Evolutionary conservation across 1,140 invertebrate genomes (phyloP), one percentile per base, ranked within the genome.

Genomic region (Drosophila santomea): DNA sequence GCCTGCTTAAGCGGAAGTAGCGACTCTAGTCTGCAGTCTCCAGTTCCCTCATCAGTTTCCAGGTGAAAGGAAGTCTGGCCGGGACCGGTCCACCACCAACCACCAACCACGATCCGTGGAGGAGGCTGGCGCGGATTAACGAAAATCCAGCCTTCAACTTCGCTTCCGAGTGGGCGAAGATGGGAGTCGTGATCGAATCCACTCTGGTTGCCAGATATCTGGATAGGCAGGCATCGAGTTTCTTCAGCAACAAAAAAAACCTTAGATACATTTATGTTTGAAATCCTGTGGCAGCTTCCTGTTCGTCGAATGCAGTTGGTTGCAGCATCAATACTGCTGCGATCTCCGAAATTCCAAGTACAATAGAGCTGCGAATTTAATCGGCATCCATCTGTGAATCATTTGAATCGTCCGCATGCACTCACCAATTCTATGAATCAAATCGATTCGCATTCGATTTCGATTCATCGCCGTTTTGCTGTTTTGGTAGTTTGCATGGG

Each of bases 401-500:
- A 3, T 38, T 17, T 14, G 5, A 15, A 20, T 20, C 20, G 0
- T 51, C 5, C 7, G 15, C 36, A n/a, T 36, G 11, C 5, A 8
- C 17, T 36, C 6, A 14, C 12, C 20, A 39, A 38, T 45, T 54
- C 11, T 8, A 20, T 61, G 15, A 52, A 52, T 52, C 32, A 36
- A 52, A 36, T 60, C 11, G 54, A 15, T 60, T 60, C 35, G 14
- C 23, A 60, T 54, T 47, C 39, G 38, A 41, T 52, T 72, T 51
- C 51, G 4, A 66, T 47, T 59, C 47, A 67, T 45, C 8, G 39
- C 23, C 20, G 28, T 50, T 51, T 56, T 48, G n/a, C 51, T 84
- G 7, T 45, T 51, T 56, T 48, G n/a, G 48, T 84, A 2, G 32
- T 83, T 80, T 41, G 61, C 66, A 55, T 66, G 56, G 45, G 72